phyloP scores from a whole-genome alignment of 2,797 vertebrate species.

The Potorous gilbertii region DNA sequence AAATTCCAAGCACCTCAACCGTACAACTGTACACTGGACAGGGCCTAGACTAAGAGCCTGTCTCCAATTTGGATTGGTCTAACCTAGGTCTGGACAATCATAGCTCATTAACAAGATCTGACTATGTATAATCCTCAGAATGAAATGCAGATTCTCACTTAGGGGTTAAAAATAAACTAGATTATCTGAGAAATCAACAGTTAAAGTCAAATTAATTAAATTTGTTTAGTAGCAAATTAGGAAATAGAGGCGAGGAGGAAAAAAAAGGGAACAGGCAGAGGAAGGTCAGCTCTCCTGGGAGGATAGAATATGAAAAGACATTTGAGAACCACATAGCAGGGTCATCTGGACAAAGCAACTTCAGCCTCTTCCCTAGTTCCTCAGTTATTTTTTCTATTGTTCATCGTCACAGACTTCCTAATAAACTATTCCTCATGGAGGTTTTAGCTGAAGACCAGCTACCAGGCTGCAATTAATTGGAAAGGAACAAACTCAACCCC shows the following conservation, averaged over 20 bases:
- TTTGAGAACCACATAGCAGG: not conserved
- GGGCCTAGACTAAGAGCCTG: not conserved
- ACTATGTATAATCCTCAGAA: not conserved
- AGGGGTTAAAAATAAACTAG: not conserved
- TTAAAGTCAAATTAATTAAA: not conserved
- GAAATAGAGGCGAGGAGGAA: not conserved
- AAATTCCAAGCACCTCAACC: not conserved
- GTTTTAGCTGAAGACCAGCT: not conserved
- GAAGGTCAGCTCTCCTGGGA: not conserved
- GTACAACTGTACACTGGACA: not conserved
- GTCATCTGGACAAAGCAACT: not conserved
- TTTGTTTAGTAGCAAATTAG: not conserved
- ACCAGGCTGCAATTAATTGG: not conserved
- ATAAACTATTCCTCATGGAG: not conserved
- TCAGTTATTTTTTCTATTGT: not conserved
- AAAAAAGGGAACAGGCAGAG: not conserved
- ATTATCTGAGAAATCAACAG: not conserved
- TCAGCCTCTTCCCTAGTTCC: not conserved
- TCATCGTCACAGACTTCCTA: not conserved
- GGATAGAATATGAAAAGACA: not conserved
- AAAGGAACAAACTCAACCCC: not conserved
- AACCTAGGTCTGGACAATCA: not conserved
- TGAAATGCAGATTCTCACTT: not conserved
- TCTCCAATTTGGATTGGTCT: not conserved
- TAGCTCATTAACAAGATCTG: not conserved